These are phyloP conservation scores for Rhopalosiphum nymphaeae DNA, from an alignment of 2,888 invertebrate species.

Conservation along the genomic window DNA sequence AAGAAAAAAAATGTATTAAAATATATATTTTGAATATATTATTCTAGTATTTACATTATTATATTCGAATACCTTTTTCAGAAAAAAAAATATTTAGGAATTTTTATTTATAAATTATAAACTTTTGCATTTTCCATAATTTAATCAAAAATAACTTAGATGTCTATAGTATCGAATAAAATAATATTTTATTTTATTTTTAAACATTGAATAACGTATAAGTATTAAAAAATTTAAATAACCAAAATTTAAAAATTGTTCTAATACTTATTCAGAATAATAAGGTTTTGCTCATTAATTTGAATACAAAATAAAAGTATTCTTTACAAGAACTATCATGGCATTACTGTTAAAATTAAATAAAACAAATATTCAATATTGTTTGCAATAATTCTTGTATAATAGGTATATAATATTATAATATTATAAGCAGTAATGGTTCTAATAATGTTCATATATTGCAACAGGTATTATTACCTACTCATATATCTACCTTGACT, in stretches of 20 bases:
- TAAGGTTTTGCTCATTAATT: background rate
- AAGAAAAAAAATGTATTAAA: background rate
- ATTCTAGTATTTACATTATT: background rate
- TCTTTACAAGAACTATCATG: background rate
- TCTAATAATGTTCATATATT: background rate
- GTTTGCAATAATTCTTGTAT: background rate
- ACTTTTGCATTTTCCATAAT: background rate
- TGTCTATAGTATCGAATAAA: background rate
- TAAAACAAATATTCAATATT: background rate
- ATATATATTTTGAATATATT: background rate
- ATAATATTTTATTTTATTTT: background rate
- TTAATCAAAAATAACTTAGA: background rate
- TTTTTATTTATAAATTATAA: conserved; percentile 6
- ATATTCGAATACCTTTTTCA: background rate
- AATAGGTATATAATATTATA: background rate
- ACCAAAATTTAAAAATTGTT: background rate
- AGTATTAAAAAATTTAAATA: background rate
- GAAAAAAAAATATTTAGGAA: background rate
- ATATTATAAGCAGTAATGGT: background rate
- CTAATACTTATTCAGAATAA: background rate
- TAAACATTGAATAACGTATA: background rate
- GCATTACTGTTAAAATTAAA: background rate
- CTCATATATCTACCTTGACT: too few species aligned
- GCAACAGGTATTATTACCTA: too few species aligned
- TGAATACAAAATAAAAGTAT: background rate